These are phyloP conservation scores for Drosophila aff. DNA, from an alignment of 1,140 invertebrate species.

Conservation along the genomic window DNA sequence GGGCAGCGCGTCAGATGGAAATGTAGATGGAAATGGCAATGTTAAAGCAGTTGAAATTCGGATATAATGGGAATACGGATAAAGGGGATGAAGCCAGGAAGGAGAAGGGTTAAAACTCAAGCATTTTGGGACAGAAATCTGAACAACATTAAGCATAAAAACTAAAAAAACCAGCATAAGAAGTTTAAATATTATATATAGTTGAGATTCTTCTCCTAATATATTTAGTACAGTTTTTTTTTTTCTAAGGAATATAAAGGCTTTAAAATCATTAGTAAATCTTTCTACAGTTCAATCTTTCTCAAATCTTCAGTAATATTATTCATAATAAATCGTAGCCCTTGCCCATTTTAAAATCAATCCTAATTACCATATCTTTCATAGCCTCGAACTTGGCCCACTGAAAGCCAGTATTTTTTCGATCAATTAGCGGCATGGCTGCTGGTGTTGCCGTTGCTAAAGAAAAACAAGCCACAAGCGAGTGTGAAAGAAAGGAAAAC, in stretches of 20 bases:
- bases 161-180: neutral
- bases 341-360: neutral
- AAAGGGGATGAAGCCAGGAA: neutral
- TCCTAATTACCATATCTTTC: conserved; percentile 25
- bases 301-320: neutral
- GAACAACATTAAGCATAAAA: too few relatives aligned
- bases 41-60: conserved; percentile 14
- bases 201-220: neutral
- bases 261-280: too few relatives aligned
- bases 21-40: conserved; percentile 11
- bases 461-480: conserved; percentile 12
- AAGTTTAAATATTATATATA: neutral
- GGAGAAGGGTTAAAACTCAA: neutral
- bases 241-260: too few relatives aligned
- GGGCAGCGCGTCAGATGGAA: conserved; percentile 29
- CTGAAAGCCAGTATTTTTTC: conserved; percentile 42
- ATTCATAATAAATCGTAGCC: neutral
- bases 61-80: conserved; percentile 25
- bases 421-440: conserved; percentile 35
- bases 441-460: conserved; percentile 1
- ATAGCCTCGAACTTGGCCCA: conserved; percentile 32
- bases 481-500: conserved; percentile 57
- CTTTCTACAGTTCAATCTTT: too few relatives aligned
- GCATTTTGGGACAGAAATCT: neutral
- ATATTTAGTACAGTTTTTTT: too few relatives aligned